Evolutionary conservation across 2,888 invertebrate genomes (phyloP).

Genomic region (Phrixothrix hirtus): DNA sequence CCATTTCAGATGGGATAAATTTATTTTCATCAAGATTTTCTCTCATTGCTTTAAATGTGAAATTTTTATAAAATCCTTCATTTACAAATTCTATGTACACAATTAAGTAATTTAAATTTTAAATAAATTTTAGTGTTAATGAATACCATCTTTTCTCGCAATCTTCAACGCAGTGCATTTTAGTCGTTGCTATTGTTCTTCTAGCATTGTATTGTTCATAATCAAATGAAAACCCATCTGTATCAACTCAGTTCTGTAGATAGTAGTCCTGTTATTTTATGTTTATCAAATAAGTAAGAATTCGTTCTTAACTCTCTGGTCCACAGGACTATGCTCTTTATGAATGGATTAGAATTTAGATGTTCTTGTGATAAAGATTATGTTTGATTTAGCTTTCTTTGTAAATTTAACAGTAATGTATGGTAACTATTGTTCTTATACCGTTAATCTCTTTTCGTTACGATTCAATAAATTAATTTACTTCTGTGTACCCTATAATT

Average conservation of each 20-base stretch:
- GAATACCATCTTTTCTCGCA: constrained; percentile 42
- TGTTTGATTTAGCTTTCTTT: too few relatives aligned
- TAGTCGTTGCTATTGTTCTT: constrained; percentile 43
- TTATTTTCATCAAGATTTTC: too few relatives aligned
- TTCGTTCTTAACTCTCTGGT: constrained; percentile 11
- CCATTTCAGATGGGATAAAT: too few relatives aligned
- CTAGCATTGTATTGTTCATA: constrained; percentile 47
- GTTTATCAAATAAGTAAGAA: constrained; percentile 7
- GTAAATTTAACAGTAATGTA: too few relatives aligned
- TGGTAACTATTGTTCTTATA: too few relatives aligned
- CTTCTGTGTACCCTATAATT: too few relatives aligned
- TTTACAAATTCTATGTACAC: too few relatives aligned
- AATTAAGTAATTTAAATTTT: too few relatives aligned
- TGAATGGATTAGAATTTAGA: constrained; percentile 33
- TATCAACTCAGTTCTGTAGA: constrained; percentile 38
- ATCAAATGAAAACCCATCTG: constrained; percentile 50
- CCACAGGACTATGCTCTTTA: constrained; percentile 23
- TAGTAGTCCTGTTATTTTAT: constrained; percentile 22
- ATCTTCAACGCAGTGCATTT: constrained; percentile 44
- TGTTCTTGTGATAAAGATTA: constrained; percentile 12
- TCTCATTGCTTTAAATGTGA: too few relatives aligned
- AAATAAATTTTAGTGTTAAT: too few relatives aligned
- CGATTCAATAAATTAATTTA: constrained; percentile 6
- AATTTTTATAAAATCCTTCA: too few relatives aligned
- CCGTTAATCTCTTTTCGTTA: background rate